Evolutionary conservation across 2,113 vertebrate species (phyloP), one percentile per base, ranked within the genome.

Genomic region (Scytalopus superciliaris): DNA sequence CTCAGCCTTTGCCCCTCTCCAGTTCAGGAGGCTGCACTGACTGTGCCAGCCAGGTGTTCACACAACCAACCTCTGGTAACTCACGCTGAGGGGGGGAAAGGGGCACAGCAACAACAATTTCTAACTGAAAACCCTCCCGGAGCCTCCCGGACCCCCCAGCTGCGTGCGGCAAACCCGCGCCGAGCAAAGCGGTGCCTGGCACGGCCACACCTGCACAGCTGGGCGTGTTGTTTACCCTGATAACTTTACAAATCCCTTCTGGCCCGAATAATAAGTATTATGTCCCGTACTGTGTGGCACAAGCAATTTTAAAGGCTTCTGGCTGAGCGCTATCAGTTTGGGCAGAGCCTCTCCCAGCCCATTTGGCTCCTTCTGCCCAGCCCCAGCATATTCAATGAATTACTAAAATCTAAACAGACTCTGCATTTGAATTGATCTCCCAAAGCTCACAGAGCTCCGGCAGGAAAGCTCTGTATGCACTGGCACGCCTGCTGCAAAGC

Each of bases 121-220:
- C 85, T 42, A 80, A 91, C 59, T 0, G 1, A 73, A 93, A 89
- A 24, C 8, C 2, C 5, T 2, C 2, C 0, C 0, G 24, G 53
- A 12, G 70, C 60, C 39, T 2, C 37, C 1, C 0, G 53, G 37
- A 59, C 3, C 8, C 39, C 10, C 60, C 8, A 9, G 47, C n/a
- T 62, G 57, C 0, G 11, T 0, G 13, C 59, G 27, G 62, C 57
- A 76, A 37, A 60, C n/a, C 15, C 35, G 63, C 31, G 3, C 2
- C 4, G 56, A 59, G 45, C 22, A 60, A 39, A 75, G 52, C 11
- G 0, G 3, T 0, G 47, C 25, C 33, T 12, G 1, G 7, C 49
- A 56, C 5, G 2, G 28, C 47, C 76, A 55, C 83, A 89, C 78
- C 66, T n/a, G 63, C 68, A 42, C 76, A 50, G 55, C 55, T 53